phyloP scores from a whole-genome alignment of 2,113 vertebrate genomes.

The Proteles cristata region DNA sequence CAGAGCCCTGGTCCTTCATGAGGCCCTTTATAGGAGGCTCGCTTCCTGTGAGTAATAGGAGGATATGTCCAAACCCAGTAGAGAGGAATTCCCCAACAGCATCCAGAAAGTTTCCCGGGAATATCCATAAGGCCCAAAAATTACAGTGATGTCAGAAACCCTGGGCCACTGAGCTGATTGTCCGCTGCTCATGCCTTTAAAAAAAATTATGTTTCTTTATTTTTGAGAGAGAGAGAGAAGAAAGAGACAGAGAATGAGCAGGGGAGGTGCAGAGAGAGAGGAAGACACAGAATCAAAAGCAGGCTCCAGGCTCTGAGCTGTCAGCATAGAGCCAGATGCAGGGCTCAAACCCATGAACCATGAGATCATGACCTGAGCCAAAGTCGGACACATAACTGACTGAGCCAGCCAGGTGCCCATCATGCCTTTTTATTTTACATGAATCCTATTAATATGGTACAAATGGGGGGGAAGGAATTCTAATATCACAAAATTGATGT shows the following conservation, averaged over 20 bases:
- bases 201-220: too few species aligned
- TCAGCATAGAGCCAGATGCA: too few species aligned
- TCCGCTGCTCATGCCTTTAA: not conserved
- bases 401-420: too few species aligned
- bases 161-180: not conserved
- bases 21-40: constrained; percentile 61
- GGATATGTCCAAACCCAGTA: constrained; percentile 3
- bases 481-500: not conserved
- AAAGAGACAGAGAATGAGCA: too few species aligned
- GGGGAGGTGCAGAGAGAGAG: too few species aligned
- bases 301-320: too few species aligned
- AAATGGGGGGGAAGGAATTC: not conserved
- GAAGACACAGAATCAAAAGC: too few species aligned
- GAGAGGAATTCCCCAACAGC: constrained; percentile 75
- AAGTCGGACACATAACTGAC: too few species aligned
- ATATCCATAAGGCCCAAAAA: constrained; percentile 65
- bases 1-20: not conserved
- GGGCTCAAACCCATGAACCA: too few species aligned
- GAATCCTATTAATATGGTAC: not conserved
- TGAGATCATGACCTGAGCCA: too few species aligned
- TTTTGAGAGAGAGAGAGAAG: too few species aligned
- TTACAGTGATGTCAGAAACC: not conserved
- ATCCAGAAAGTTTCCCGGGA: constrained; percentile 65
- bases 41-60: constrained; percentile 68
- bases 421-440: not conserved